These are phyloP conservation scores for Lycocorax pyrrhopterus DNA, from an alignment of 2,113 vertebrate species.

Conservation along the genomic window DNA sequence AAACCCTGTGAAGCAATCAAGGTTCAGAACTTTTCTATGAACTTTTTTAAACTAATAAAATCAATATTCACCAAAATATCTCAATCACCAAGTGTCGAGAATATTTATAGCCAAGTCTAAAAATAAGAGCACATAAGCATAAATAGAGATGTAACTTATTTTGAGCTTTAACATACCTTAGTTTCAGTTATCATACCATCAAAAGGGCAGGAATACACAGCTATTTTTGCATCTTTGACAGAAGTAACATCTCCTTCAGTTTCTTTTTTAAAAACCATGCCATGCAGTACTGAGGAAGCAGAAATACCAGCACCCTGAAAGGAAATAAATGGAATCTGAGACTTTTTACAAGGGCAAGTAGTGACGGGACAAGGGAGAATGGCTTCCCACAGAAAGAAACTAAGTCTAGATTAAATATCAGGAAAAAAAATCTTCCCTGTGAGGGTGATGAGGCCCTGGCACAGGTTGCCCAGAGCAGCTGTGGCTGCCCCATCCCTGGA, in stretches of 20 bases:
- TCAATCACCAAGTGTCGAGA: not conserved
- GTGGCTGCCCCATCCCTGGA: not conserved
- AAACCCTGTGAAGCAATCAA: not conserved
- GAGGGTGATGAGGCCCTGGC: not conserved
- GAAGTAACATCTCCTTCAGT: constrained; percentile 92
- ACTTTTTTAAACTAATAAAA: not conserved
- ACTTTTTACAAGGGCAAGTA: not conserved
- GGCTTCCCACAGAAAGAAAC: not conserved
- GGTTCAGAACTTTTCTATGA: not conserved
- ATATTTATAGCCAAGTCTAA: constrained; percentile 19
- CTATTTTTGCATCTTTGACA: constrained; percentile 94
- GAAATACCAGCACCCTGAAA: constrained; percentile 87
- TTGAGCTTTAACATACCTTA: constrained; percentile 78
- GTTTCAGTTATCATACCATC: constrained; percentile 96
- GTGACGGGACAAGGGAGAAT: not conserved
- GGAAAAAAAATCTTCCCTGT: not conserved
- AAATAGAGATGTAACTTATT: constrained; percentile 8
- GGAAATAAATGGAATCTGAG: not conserved
- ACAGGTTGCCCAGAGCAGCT: not conserved
- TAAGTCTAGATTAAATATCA: not conserved
- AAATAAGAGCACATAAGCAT: not conserved
- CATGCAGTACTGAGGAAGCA: constrained; percentile 89
- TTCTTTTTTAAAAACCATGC: constrained; percentile 99
- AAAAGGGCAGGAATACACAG: constrained; percentile 94
- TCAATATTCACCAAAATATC: constrained; percentile 14